Base-by-base conservation (phyloP, 2,113 vertebrate species). In the Tragelaphus scriptus region DNA sequence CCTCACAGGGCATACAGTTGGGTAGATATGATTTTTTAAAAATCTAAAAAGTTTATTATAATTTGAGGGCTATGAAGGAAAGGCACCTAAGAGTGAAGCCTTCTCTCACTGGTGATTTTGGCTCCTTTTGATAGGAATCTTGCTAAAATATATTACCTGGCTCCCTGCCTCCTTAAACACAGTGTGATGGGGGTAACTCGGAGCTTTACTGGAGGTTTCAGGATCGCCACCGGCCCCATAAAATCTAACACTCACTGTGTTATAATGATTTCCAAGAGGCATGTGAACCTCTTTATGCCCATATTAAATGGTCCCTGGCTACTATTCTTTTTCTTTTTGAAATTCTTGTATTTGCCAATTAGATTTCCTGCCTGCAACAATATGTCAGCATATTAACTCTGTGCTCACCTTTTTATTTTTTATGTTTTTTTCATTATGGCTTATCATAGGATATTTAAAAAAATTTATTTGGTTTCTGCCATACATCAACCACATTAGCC, bases 241-340 rank as follows among this genome's bases (percentile, higher is more conserved):
- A 93, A 81, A 47, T 56, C 68, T 61, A 51, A 88, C 36, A 30
- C 55, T 92, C 0, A 6, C 59, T 51, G 49, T 49, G 32, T 81
- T 86, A 71, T n/a, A 91, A 84, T 47, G 86, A 91, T 96, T 94
- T 93, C 91, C 1, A 44, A 97, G 96, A 80, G 71, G 40, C 65
- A 59, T 26, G 85, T 28, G 85, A 86, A 55, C 84, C 87, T 95
- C 85, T 96, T 95, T 71, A 96, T 87, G 84, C 53, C 25, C 36
- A 77, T 14, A 44, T 95, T 97, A 95, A 94, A 58, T 92, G 65
- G 47, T 59, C 90, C 92, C 84, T 80, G 84, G 80, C 89, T 93
- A 77, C 93, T 79, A 30, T 61, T 82, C 47, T 84, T 88, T 71
- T 95, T 92, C 23, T 93, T 94, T 96, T 94, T 65, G 36, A 23